phyloP scores from a whole-genome alignment of 2,113 vertebrate species.

The Indicator indicator region DNA sequence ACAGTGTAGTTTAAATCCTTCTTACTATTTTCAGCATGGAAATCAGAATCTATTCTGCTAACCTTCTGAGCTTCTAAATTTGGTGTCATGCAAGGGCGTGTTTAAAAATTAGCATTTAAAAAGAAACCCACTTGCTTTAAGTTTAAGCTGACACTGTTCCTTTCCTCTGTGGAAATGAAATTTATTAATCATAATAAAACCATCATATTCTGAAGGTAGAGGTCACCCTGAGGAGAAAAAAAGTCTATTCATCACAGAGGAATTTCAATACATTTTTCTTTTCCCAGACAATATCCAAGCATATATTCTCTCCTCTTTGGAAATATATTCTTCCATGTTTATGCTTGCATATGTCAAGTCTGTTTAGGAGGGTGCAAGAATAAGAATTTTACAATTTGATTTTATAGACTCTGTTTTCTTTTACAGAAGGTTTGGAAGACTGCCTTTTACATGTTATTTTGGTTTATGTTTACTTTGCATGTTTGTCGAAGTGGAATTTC shows the following conservation, averaged over 20 bases:
- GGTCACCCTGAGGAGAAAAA: slow-evolving; percentile 75
- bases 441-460: not conserved
- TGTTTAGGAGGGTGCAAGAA: not conserved
- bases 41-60: slow-evolving; percentile 63
- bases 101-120: slow-evolving; percentile 83
- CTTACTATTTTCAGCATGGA: not conserved
- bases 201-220: slow-evolving; percentile 79
- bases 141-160: slow-evolving; percentile 80
- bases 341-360: slow-evolving; percentile 9
- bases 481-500: not conserved
- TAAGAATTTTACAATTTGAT: not conserved
- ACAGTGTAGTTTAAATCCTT: slow-evolving; percentile 16
- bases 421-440: not conserved
- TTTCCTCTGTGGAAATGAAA: slow-evolving; percentile 83
- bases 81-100: slow-evolving; percentile 75
- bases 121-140: slow-evolving; percentile 78
- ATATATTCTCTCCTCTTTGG: slow-evolving; percentile 27
- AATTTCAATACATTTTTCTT: slow-evolving; percentile 34
- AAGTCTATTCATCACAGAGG: slow-evolving; percentile 56
- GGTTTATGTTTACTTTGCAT: not conserved
- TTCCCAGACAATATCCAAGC: slow-evolving; percentile 8
- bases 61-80: slow-evolving; percentile 76
- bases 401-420: not conserved
- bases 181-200: slow-evolving; percentile 85
- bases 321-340: slow-evolving; percentile 14